Base-by-base conservation (phyloP, 2,888 invertebrate species). In the Magallana nippona region DNA sequence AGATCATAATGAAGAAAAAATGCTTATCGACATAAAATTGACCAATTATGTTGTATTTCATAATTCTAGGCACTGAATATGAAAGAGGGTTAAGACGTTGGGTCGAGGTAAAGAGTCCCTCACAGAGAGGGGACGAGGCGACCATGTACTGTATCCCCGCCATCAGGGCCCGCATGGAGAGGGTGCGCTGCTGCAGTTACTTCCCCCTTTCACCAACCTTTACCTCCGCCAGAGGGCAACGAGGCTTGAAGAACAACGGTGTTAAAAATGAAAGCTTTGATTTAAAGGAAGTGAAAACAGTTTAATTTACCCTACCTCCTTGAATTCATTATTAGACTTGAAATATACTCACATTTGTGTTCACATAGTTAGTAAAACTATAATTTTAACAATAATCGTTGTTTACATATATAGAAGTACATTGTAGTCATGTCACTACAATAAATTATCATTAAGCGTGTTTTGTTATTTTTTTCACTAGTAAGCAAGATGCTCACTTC, bases 11-110 rank as follows among this genome's bases (percentile, higher is more conserved):
- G 17, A n/a, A n/a, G 60, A 60, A 60, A 17, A 10, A 60, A n/a
- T 15, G n/a, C n/a, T 27, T 8, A 8, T 60, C n/a, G 17, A 60
- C 60, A 17, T 17, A 17, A 60, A n/a, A 8, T 60, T 17, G 17
- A 44, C 17, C 3, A 60, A 8, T 60, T 1, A 60, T 60, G 17
- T 19, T 62, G 10, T 2, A 27, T 71, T 71, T 15, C 27, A 22
- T 27, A 71, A 15, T 3, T 71, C 8, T 71, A 88, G 88, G 88
- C 22, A 88, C 86, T 1, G 32, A 60, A 22, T 86, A 85, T 63
- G 88, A 87, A 82, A 78, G 88, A 22, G 88, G 88, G 8, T 22
- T 88, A 19, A 62, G 77, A 2, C 78, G 81, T 10, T 88, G 88
- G 88, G 71, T 71, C 2, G 71, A 19, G 11, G 27, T 27, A 71